These are phyloP conservation scores for Megalonaias nervosa DNA, from an alignment of 1,140 invertebrate genomes.

Conservation along the genomic window DNA sequence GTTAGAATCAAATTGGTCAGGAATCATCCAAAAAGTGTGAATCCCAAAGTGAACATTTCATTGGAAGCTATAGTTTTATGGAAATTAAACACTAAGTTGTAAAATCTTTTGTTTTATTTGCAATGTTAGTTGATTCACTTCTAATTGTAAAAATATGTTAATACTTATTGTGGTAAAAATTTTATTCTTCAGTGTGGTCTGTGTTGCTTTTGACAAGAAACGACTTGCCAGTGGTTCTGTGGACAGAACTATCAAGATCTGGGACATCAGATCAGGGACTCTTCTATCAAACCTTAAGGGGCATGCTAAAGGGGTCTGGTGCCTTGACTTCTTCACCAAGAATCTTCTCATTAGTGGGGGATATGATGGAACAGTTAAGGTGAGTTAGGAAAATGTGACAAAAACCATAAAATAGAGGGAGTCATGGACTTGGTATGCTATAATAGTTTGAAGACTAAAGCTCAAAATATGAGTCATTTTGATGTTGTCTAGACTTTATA, in stretches of 20 bases:
- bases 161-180: not conserved
- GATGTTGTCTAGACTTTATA: no score
- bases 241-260: constrained; percentile 63
- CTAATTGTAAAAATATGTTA: no score
- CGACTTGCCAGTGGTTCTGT: constrained; percentile 61
- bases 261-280: constrained; percentile 59
- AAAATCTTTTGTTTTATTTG: no score
- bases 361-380: constrained; percentile 65
- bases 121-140: no score
- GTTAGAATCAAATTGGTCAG: no score
- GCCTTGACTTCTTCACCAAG: constrained; percentile 65
- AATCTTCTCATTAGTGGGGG: constrained; percentile 63
- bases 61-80: no score
- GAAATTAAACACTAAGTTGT: no score
- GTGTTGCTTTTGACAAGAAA: constrained; percentile 55
- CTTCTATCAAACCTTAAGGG: constrained; percentile 58
- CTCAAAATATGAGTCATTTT: no score
- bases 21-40: no score
- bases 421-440: not conserved
- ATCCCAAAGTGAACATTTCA: no score
- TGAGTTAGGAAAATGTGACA: constrained; percentile 17
- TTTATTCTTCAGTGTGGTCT: constrained; percentile 57
- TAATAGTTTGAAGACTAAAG: no score
- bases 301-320: constrained; percentile 66
- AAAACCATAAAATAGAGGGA: not conserved